These are phyloP conservation scores for Myxocyprinus asiaticus DNA, from an alignment of 2,113 vertebrate genomes.

Conservation along the genomic window DNA sequence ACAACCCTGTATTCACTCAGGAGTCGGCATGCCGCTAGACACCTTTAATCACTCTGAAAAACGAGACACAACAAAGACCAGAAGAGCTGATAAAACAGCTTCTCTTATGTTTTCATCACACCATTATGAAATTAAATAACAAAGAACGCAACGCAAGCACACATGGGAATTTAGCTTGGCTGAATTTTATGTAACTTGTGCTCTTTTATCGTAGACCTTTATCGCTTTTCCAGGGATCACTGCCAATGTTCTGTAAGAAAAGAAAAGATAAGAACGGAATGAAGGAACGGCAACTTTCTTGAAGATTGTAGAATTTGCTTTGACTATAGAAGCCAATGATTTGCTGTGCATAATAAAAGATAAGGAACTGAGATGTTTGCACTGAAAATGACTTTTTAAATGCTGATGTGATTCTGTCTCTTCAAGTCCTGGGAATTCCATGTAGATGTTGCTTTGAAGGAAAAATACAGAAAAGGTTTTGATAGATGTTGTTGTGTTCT, in stretches of 20 bases:
- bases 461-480: too few relatives aligned
- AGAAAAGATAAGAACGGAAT: constrained; percentile 6
- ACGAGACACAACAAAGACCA: constrained; percentile 25
- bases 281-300: not conserved
- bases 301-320: not conserved
- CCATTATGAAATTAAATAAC: not conserved
- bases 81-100: constrained; percentile 1
- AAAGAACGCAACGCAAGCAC: not conserved
- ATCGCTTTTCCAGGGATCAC: not conserved
- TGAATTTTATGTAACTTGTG: not conserved
- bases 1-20: constrained; percentile 23
- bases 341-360: not conserved
- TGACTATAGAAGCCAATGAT: not conserved
- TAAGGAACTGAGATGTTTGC: not conserved
- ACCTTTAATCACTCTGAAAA: constrained; percentile 34
- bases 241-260: not conserved
- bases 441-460: too few relatives aligned
- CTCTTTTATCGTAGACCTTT: not conserved
- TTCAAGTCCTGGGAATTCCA: too few relatives aligned
- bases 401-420: not conserved
- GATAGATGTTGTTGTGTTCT: not conserved
- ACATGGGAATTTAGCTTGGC: not conserved
- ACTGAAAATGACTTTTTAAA: not conserved
- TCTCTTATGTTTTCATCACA: constrained; percentile 38
- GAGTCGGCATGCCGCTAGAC: constrained; percentile 34